Evolutionary conservation across 2,797 vertebrate species (phyloP), one percentile per base, ranked within the genome.

Genomic region (Benthosema pterotum): DNA sequence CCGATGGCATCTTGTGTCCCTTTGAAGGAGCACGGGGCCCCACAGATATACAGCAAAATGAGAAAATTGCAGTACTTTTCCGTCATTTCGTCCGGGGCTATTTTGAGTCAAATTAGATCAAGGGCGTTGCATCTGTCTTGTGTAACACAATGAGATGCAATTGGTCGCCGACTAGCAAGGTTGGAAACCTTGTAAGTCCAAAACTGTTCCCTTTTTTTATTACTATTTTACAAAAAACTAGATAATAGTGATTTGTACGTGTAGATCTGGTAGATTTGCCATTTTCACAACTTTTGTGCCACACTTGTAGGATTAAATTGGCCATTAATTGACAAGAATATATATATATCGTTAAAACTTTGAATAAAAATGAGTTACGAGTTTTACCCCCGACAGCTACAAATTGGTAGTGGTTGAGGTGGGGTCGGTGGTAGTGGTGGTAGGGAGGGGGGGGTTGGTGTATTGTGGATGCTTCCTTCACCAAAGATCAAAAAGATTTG

Each of bases 61-160:
- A 91, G 92, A 82, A 99, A 97, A 98, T 98, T 95, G 94, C 94
- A 71, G 91, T 94, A 95, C 90, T 97, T 98, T 98, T 97, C 94
- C 94, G 83, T 96, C 93, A 96, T 97, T 97, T 95, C 88, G 88
- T 93, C 83, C 77, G 72, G 32, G 9, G 82, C 87, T 90, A 88
- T 88, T 96, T 96, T 89, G 91, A 93, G 91, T 94, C 90, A 94
- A 96, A 96, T 97, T 96, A 96, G 92, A 94, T 94, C 91, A 87
- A 93, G 91, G 88, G 87, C 91, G 93, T 80, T 80, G 79, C 89
- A 88, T 92, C 91, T 93, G 90, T 91, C 94, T 93, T 92, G 83
- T 87, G 84, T 84, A 87, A 91, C 91, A 93, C 93, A 94, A 93
- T 81, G 72, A 80, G 69, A 54, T 25, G 11, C 74, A 74, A 71